Base-by-base conservation (phyloP, 2,113 vertebrate genomes). In the Hiodon alosoides region DNA sequence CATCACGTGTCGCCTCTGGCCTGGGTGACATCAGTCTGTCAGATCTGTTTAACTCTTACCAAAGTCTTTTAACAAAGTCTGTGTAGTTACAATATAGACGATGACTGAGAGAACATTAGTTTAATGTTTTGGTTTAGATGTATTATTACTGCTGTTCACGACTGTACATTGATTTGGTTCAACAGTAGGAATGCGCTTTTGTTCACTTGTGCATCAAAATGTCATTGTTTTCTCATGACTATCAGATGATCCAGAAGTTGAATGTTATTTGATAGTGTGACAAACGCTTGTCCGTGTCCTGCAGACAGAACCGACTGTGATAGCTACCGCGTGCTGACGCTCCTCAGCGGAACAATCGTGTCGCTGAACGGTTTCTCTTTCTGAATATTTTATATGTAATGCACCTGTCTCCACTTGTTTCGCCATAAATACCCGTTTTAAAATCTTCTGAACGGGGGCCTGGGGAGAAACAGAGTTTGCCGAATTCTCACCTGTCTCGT, bases 121-220 rank as follows among this genome's bases (percentile, higher is more conserved):
- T 72, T 46, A 8, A 62, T 50, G 52, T 64, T 48, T 17, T 73
- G 57, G 55, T 71, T 5, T 47, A 58, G 8, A 31, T 31, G 31
- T 55, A 8, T 73, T 61, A 61, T 60, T 6, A 59, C 61, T 16
- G n/a, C 46, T 71, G 51, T 65, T n/a, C n/a, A 52, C 60, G 65
- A 54, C 4, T 54, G 14, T 47, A 54, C 58, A 59, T 9, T 59
- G 58, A 8, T 59, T 59, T 59, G 14, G 0, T 59, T 59, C 4
- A 59, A 9, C 58, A 3, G 58, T 59, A 11, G 6, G 11, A 8
- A 31, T 31, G 31, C 31, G 31, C 31, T 31, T 68, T 68, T 72
- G 13, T 72, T 52, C 13, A 61, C 57, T 62, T 64, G n/a, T 60
- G 14, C 57, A 58, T 58, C 60, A 61, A 72, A 72, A 31, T 72